Evolutionary conservation across 2,113 vertebrate genomes (phyloP).

Genomic region (Alaudala cheleensis): DNA sequence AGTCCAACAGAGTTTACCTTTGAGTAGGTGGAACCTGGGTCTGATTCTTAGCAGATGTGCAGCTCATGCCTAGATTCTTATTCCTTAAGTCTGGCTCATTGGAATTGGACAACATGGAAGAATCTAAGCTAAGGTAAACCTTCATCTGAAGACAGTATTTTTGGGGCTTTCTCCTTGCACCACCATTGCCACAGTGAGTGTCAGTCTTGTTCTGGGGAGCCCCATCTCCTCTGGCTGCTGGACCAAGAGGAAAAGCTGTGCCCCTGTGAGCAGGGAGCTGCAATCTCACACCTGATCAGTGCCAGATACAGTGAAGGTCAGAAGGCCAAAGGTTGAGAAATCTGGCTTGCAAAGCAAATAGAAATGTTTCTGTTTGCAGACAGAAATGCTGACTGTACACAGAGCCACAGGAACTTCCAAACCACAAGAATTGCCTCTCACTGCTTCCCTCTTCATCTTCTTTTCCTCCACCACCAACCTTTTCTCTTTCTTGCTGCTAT

Average conservation of each 20-base stretch:
- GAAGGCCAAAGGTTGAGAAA: slow-evolving; percentile 68
- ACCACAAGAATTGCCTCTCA: slow-evolving; percentile 67
- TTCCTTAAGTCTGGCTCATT: background rate
- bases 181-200: background rate
- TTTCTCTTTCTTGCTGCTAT: slow-evolving; percentile 26
- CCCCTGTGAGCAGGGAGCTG: background rate
- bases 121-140: background rate
- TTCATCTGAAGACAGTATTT: background rate
- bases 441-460: slow-evolving; percentile 66
- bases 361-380: slow-evolving; percentile 64
- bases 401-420: slow-evolving; percentile 69
- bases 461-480: slow-evolving; percentile 42
- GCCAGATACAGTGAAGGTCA: slow-evolving; percentile 49
- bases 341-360: slow-evolving; percentile 59
- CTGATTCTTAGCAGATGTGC: background rate
- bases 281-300: slow-evolving; percentile 33
- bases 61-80: background rate
- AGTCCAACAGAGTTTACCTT: background rate
- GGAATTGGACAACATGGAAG: background rate
- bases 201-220: background rate
- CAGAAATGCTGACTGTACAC: slow-evolving; percentile 68
- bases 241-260: background rate
- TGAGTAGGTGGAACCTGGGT: background rate
- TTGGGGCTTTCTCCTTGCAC: background rate
- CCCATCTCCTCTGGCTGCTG: background rate